Evolutionary conservation across 1,140 invertebrate species (phyloP).

Genomic region (Drosophila ogumai): DNA sequence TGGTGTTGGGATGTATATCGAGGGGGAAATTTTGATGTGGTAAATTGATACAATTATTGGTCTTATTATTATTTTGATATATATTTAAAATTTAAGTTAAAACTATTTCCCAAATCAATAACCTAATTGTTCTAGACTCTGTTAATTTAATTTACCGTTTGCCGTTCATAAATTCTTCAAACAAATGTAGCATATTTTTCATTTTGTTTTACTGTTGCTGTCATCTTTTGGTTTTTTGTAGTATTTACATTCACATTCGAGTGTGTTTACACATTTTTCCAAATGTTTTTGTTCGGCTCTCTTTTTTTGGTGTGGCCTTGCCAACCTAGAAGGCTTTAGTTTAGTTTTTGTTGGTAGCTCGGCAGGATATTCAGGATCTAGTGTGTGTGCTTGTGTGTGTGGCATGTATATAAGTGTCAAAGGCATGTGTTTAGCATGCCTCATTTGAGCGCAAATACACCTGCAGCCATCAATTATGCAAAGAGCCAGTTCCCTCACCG

Average conservation of each 20-base stretch:
- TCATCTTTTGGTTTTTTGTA: constrained; percentile 54
- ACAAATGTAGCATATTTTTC: not conserved
- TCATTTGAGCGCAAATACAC: constrained; percentile 82
- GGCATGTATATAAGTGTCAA: constrained; percentile 73
- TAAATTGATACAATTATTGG: too few relatives aligned
- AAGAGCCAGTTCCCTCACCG: constrained; percentile 58
- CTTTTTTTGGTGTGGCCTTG: constrained; percentile 13
- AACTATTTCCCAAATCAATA: too few relatives aligned
- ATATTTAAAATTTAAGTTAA: too few relatives aligned
- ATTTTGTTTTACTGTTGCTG: constrained; percentile 29
- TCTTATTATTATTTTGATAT: too few relatives aligned
- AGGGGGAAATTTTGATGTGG: too few relatives aligned
- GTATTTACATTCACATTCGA: constrained; percentile 51
- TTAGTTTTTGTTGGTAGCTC: constrained; percentile 38
- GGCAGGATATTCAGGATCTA: constrained; percentile 24
- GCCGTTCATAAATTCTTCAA: not conserved
- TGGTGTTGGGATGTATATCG: not conserved
- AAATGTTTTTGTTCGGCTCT: constrained; percentile 40
- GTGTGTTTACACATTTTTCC: constrained; percentile 50
- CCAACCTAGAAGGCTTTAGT: constrained; percentile 19
- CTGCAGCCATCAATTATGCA: constrained; percentile 83
- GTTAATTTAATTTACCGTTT: too few relatives aligned
- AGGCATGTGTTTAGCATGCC: constrained; percentile 82
- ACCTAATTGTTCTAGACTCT: not conserved
- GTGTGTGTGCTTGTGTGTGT: constrained; percentile 16